Conservation (phyloP, 2,797 vertebrate genomes). For the Toxotes lorentzi region DNA sequence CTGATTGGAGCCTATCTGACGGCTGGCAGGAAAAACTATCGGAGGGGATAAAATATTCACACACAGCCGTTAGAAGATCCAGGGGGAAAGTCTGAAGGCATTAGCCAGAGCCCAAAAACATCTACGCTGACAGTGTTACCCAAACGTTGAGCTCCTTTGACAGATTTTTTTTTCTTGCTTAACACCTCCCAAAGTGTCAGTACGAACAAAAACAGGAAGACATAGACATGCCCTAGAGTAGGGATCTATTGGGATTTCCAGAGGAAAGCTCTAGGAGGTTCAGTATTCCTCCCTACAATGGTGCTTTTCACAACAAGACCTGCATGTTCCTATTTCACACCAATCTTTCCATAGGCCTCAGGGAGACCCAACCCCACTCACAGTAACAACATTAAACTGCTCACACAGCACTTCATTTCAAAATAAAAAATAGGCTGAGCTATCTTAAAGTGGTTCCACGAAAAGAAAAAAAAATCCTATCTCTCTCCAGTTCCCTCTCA, state of each 20-base stretch:
- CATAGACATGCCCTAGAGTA: constrained; percentile 67
- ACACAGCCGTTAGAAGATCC: constrained; percentile 81
- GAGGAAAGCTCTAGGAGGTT: constrained; percentile 67
- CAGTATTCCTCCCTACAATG: constrained; percentile 63
- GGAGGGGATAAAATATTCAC: constrained; percentile 84
- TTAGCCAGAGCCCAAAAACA: constrained; percentile 80
- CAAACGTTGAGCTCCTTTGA: constrained; percentile 78
- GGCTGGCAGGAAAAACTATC: constrained; percentile 82
- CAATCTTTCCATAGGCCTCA: constrained; percentile 72
- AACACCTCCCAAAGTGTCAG: constrained; percentile 76
- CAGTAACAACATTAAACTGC: constrained; percentile 81
- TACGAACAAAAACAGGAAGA: constrained; percentile 72
- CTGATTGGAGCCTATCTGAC: constrained; percentile 85
- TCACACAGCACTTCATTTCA: constrained; percentile 81
- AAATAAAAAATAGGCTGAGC: constrained; percentile 79
- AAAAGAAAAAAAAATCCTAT: constrained; percentile 70
- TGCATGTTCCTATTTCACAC: constrained; percentile 79
- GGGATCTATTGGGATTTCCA: constrained; percentile 74
- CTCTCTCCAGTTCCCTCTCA: constrained; percentile 74
- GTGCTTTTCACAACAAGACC: constrained; percentile 68
- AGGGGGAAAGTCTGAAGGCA: constrained; percentile 80
- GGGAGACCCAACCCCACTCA: constrained; percentile 71
- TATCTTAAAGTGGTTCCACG: constrained; percentile 78
- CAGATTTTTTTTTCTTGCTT: constrained; percentile 68
- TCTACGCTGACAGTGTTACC: constrained; percentile 79